phyloP scores from a whole-genome alignment of 2,113 vertebrate species.

The Rhinoptilus africanus region DNA sequence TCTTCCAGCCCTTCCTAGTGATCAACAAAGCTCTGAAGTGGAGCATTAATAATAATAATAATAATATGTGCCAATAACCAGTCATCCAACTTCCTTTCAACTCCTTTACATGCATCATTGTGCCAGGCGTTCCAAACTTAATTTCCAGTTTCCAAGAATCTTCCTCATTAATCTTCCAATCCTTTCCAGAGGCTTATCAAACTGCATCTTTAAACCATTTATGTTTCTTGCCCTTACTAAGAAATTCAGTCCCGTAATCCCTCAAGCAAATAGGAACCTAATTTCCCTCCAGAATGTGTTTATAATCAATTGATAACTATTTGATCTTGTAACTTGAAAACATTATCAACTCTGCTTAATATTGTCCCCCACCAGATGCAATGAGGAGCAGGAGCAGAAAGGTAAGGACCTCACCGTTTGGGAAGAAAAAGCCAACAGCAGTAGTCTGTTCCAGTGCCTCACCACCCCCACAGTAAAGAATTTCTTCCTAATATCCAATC shows the following conservation, averaged over 20 bases:
- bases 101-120: neutral
- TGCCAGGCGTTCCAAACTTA: neutral
- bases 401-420: neutral
- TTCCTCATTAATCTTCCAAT: neutral
- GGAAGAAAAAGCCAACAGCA: neutral
- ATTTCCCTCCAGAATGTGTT: neutral
- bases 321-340: neutral
- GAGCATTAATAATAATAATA: neutral
- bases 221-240: neutral
- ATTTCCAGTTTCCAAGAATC: conserved; percentile 25
- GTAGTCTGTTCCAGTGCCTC: neutral
- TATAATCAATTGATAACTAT: neutral
- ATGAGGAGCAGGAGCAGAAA: neutral
- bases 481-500: neutral
- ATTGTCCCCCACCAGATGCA: neutral
- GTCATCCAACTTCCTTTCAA: neutral
- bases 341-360: neutral
- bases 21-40: neutral
- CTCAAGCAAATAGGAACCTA: neutral
- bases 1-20: neutral
- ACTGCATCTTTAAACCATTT: neutral
- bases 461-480: neutral
- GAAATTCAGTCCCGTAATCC: neutral
- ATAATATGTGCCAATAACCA: neutral
- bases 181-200: neutral